Evolutionary conservation across 2,797 vertebrate species (phyloP), one percentile per base, ranked within the genome.

Genomic region (Synanceia verrucosa): DNA sequence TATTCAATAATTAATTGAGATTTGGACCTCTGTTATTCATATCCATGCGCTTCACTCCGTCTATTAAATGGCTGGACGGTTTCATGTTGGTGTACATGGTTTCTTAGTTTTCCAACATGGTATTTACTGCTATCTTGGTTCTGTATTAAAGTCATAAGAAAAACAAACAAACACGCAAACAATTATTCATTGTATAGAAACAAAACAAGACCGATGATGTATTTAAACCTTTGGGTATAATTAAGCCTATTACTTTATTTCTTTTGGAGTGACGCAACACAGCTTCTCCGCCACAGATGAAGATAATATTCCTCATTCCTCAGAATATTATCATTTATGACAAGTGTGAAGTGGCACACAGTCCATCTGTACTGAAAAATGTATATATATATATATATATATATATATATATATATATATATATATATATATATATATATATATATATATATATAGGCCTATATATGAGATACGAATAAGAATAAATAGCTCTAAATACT

Each of bases 251-350:
- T 10, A 24, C 41, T 41, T 16, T n/a, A 48, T 39, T 29, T 36
- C 1, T 18, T 9, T 12, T 16, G 6, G 26, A 12, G 46, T 29
- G 31, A n/a, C 14, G 2, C 43, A 44, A 24, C 62, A 44, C 18
- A 43, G 6, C 26, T 26, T 31, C 41, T 24, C 5, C 9, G 16
- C 41, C 48, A 31, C 14, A n/a, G 4, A 16, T 18, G 13, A 43
- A 31, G 36, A 78, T 71, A n/a, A n/a, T n/a, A n/a, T n/a, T n/a
- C n/a, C n/a, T n/a, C n/a, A n/a, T n/a, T n/a, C n/a, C n/a, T n/a
- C n/a, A n/a, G n/a, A n/a, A n/a, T 67, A 72, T 67, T 11, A 37
- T 28, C 37, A 43, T 58, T 57, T 10, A 23, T 63, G 46, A 47
- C 9, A 14, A 34, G 23, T 16, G 62, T 13, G 37, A 9, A 34